A percentile compares a stretch with the other conserved stretches of the same genome.
phyloP scores from a whole-genome alignment of 2,113 vertebrate genomes.

The Brachypteracias leptosomus region DNA sequence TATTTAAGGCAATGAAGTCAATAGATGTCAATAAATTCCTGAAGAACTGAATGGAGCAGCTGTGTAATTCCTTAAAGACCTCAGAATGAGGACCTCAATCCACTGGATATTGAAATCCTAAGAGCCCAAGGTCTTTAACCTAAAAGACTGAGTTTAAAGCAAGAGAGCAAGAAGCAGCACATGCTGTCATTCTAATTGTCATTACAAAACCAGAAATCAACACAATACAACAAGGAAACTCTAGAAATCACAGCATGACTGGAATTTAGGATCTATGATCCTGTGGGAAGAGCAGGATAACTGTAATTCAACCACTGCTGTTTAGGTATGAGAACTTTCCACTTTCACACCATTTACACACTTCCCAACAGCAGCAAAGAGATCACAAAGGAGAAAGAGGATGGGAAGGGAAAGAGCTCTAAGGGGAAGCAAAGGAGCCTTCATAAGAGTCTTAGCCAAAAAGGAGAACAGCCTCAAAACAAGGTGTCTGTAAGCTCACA shows the following conservation, averaged over 20 bases:
- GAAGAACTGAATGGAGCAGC: not conserved
- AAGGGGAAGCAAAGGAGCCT: not conserved
- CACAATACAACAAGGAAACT: not conserved
- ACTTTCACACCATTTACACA: not conserved
- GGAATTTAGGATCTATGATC: not conserved
- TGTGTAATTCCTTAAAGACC: not conserved
- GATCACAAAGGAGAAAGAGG: not conserved
- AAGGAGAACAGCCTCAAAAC: constrained; percentile 19
- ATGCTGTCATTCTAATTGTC: not conserved
- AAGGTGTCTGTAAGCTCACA: not conserved
- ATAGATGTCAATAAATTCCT: not conserved
- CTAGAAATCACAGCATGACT: not conserved
- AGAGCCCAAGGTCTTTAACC: not conserved
- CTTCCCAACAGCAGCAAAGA: not conserved
- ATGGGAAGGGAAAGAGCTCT: not conserved
- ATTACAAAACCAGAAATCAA: not conserved
- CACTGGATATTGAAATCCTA: not conserved
- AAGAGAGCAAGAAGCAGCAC: not conserved
- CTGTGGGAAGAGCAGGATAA: not conserved
- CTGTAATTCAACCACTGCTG: not conserved
- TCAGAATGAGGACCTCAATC: not conserved
- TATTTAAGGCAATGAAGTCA: not conserved
- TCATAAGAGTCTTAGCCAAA: not conserved
- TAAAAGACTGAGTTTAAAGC: not conserved
- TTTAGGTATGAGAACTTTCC: not conserved